Base-by-base conservation (phyloP, 2,888 invertebrate species). In the Thyatira batis region DNA sequence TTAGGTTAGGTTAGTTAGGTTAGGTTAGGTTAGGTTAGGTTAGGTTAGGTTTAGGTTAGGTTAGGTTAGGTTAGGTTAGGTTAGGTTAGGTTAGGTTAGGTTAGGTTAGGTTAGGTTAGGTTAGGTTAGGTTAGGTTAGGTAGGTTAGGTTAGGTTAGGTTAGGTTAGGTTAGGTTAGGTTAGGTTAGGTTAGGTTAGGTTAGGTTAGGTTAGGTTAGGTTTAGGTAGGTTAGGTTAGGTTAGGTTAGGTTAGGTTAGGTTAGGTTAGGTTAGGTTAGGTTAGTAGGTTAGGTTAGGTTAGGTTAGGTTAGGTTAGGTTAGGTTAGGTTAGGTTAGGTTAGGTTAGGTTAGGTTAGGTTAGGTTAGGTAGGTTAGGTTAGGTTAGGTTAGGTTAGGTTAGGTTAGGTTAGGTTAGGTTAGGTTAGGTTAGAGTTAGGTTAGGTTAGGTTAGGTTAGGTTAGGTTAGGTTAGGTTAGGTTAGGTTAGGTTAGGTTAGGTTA, bases 381-480 rank as follows among this genome's bases (percentile, higher is more conserved):
- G n/a, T 55, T 57, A 61, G 55, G 62, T 60, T 60, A 58, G 60
- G 60, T 60, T 60, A 57, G 57, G 60, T 57, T 60, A 60, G 60
- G 60, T 60, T n/a, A n/a, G n/a, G n/a, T n/a, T n/a, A n/a, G n/a
- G n/a, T n/a, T n/a, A n/a, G 56, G 56, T 58, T 56, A 58, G 61
- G 61, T 61, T 58, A 61, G 61, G 58, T 58, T 57, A 58, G 53
- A 55, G 62, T 52, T 57, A 60, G 63, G 60, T 58, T 62, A 60
- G 60, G 60, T 63, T 60, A 58, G 60, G 60, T 58, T 58, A 56
- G 60, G 60, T 58, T 61, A 61, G 66, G 66, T 66, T 61, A 60
- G 61, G 61, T 61, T 60, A 59, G 62, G 62, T 64, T 64, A 67
- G 62, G 63, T 63, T 62, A 62, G 63, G 62, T 63, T 64, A 63